Base-by-base conservation (phyloP, 2,888 invertebrate species). In the Sepioteuthis lessoniana region DNA sequence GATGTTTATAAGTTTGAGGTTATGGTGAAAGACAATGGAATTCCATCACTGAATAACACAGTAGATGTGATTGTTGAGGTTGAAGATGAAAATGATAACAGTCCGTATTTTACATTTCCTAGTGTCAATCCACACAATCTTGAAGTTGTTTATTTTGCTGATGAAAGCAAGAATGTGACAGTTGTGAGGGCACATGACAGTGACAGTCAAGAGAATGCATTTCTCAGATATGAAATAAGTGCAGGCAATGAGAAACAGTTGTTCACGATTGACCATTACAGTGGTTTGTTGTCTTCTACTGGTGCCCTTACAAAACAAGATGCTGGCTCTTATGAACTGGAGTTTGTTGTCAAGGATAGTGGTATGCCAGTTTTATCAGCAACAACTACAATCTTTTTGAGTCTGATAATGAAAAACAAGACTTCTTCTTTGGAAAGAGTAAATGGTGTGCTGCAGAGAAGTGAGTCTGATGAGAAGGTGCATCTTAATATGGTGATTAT, bases 1-100 rank as follows among this genome's bases (percentile, higher is more conserved):
- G 76, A 76, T 76, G n/a, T 76, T 76, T 76, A 76, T 76, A 76
- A 76, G n/a, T 76, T 76, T 76, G 76, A n/a, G 76, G n/a, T 76
- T 76, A n/a, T 76, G 76, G 76, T 76, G 76, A 76, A 76, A 76
- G 76, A 76, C 16, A 76, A 76, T 76, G 76, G 76, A 76, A 76
- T 76, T 3, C 76, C 76, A 76, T 76, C 76, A 76, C n/a, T 76
- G 76, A 76, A 76, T 76, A 76, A 76, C 13, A 76, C 76, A 76
- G 76, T 76, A n/a, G 76, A 76, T 76, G 76, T 76, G 76, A 76
- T 76, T 76, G 76, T 76, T n/a, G 76, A 76, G 76, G n/a, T 76
- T 76, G n/a, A 76, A 76, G 76, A 76, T 76, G 76, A 76, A 76
- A 76, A 76, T 76, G 76, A 76, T 76, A 76, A 76, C 76, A 76